These are phyloP conservation scores for Macrophya alboannulata DNA, from an alignment of 2,888 invertebrate genomes.

Conservation along the genomic window DNA sequence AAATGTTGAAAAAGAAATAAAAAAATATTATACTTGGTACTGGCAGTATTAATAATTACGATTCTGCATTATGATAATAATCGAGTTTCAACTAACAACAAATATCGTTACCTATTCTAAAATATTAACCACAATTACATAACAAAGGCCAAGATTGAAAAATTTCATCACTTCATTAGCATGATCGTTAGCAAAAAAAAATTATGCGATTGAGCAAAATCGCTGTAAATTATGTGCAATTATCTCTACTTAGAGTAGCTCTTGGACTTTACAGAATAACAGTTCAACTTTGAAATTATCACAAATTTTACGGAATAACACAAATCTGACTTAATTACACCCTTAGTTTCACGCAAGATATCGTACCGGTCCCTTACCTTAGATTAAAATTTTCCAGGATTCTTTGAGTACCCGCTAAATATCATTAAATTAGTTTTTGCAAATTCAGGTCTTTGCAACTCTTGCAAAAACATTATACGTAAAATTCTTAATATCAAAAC, in stretches of 20 bases:
- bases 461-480: conserved; percentile 3
- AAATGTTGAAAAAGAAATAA: conserved; percentile 26
- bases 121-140: conserved; percentile 5
- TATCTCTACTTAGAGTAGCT: neutral
- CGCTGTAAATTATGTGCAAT: conserved; percentile 29
- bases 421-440: conserved; percentile 8
- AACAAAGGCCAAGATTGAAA: conserved; percentile 32
- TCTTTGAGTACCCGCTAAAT: neutral
- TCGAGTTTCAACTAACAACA: neutral
- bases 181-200: neutral
- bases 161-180: neutral
- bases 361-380: neutral
- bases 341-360: neutral
- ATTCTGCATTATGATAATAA: conserved; percentile 23
- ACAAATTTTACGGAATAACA: conserved; percentile 32
- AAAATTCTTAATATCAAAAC: conserved; percentile 28
- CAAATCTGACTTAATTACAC: conserved; percentile 23
- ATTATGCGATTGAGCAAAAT: neutral
- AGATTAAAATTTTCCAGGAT: conserved; percentile 4
- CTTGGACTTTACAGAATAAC: conserved; percentile 2
- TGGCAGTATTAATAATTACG: conserved; percentile 43
- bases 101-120: conserved; percentile 28
- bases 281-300: conserved; percentile 14
- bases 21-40: conserved; percentile 28
- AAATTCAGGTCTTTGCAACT: neutral